Evolutionary conservation across 2,113 vertebrate genomes (phyloP), one percentile per base, ranked within the genome.

Genomic region (Nibea coibor): DNA sequence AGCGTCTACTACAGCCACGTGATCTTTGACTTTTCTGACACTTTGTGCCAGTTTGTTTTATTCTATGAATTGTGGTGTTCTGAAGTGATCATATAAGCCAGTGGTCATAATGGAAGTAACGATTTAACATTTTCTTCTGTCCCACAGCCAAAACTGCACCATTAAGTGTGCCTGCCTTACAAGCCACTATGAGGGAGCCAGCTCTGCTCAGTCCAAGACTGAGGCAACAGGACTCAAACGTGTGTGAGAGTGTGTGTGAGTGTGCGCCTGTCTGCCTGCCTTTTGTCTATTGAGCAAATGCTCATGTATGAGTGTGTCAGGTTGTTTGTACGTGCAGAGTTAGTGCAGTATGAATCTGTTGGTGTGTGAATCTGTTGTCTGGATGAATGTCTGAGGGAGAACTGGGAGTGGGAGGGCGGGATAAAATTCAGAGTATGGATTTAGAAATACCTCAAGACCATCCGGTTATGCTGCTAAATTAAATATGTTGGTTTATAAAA

Each of bases 361-460:
- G 20, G 67, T 83, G 48, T 82, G 66, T 81, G 70, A 85, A 63
- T 73, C 20, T 62, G 26, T 75, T 24, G 84, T 79, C 39, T 82
- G 80, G 67, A 76, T 72, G 82, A 67, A 75, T 86, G 87, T 71
- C 56, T 83, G 83, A 31, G 68, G 73, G 68, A 84, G 84, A 68
- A 58, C 14, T 50, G 58, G 71, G 56, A 24, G 75, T 24, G 57
- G 65, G 71, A 19, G 66, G 72, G 31, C 59, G 85, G 88, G 83
- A 72, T 84, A 87, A 92, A 84, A 84, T 90, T 93, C 87, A 89
- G 80, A 91, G 81, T 87, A 83, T 93, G 92, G 90, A 94, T 91
- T 88, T 93, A 94, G 83, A 96, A 94, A 95, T 96, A 96, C 95
- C 95, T 96, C 95, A 95, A 94, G 82, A 95, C 90, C 92, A 93